These are phyloP conservation scores for Holothuria scabra DNA, from an alignment of 53 echinoderm and acorn worm species.

Conservation along the genomic window DNA sequence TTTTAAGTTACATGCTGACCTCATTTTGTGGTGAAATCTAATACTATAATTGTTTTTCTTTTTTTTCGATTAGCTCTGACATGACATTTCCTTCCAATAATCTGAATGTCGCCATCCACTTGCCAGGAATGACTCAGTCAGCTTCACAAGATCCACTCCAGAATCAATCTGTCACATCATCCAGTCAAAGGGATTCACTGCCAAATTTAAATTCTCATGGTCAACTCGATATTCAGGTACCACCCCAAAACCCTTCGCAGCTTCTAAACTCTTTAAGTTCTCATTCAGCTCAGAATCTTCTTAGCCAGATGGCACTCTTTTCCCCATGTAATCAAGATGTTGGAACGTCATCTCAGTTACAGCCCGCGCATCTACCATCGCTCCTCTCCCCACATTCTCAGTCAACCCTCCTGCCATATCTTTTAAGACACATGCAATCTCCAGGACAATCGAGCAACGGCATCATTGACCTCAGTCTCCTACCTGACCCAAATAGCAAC, in stretches of 20 bases:
- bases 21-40: no score
- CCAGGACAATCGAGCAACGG: constrained; percentile 16
- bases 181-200: constrained; percentile 2
- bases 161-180: no score
- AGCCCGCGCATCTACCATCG: not conserved
- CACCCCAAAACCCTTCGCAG: constrained; percentile 3
- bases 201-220: constrained; percentile 1
- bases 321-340: constrained; percentile 25
- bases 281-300: constrained; percentile 29
- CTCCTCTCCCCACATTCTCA: constrained; percentile 34
- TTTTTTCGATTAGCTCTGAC: no score
- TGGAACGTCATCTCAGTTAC: not conserved
- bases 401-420: constrained; percentile 36
- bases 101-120: no score
- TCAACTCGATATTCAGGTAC: constrained; percentile 31
- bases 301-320: constrained; percentile 30
- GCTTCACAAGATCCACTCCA: no score
- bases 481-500: not conserved
- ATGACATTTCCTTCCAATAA: no score
- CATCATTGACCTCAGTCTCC: constrained; percentile 12
- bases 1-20: no score
- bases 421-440: constrained; percentile 29
- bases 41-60: no score
- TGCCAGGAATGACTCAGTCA: no score
- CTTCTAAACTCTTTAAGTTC: constrained; percentile 2